Percentiles rank a stretch among this genome's conserved stretches.
phyloP scores from a whole-genome alignment of 2,888 invertebrate species.

The Conus canariensis region DNA sequence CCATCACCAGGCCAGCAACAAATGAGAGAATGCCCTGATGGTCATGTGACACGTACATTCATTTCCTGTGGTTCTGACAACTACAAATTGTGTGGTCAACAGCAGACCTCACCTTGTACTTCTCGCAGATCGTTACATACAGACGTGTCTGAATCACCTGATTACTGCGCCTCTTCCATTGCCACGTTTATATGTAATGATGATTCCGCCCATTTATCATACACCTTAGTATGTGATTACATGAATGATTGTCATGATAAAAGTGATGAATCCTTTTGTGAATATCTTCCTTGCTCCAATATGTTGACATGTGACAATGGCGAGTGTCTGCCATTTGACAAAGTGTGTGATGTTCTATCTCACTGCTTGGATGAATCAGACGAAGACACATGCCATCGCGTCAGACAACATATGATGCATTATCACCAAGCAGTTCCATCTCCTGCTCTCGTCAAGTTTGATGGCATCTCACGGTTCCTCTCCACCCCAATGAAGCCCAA shows the following conservation, averaged over 20 bases:
- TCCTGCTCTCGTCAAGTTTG: neutral
- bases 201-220: neutral
- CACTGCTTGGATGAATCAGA: neutral
- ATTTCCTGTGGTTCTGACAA: neutral
- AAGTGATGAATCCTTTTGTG: too few relatives aligned
- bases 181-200: neutral
- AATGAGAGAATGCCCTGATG: too few relatives aligned
- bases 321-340: too few relatives aligned
- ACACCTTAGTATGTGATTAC: neutral
- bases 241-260: too few relatives aligned
- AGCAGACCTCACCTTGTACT: neutral
- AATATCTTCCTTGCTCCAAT: too few relatives aligned
- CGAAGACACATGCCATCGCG: neutral
- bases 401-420: neutral
- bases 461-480: too few relatives aligned
- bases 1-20: too few relatives aligned
- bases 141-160: neutral
- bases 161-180: neutral
- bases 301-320: too few relatives aligned
- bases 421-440: neutral
- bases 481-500: too few relatives aligned
- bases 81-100: neutral
- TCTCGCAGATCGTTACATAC: too few relatives aligned
- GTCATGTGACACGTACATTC: neutral
- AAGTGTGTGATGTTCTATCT: too few relatives aligned